Evolutionary conservation across 1,140 invertebrate genomes (phyloP).

Genomic region (Magallana gigas): DNA sequence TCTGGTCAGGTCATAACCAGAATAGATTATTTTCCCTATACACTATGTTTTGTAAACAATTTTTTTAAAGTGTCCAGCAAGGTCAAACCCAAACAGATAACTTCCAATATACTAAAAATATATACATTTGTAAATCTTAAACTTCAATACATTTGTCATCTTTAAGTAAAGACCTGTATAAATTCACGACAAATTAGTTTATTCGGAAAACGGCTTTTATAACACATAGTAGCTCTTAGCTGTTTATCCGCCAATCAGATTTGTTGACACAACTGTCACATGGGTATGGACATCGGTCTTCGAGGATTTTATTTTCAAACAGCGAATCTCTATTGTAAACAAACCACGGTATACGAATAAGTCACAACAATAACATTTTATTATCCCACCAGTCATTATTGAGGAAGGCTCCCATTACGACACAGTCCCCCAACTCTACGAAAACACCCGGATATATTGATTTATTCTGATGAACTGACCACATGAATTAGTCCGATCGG

Average conservation of each 20-base stretch:
- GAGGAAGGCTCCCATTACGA: background rate
- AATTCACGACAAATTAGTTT: too few relatives aligned
- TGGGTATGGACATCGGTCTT: background rate
- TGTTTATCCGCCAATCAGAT: background rate
- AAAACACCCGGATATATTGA: background rate
- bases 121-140: too few relatives aligned
- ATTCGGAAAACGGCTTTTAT: background rate
- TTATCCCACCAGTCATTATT: background rate
- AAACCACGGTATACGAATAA: background rate
- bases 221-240: background rate
- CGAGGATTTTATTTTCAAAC: conserved; percentile 1
- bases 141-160: too few relatives aligned
- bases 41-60: too few relatives aligned
- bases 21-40: too few relatives aligned
- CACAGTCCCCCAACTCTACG: background rate
- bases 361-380: conserved; percentile 23
- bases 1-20: too few relatives aligned
- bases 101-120: too few relatives aligned
- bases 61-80: too few relatives aligned
- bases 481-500: background rate
- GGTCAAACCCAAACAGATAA: too few relatives aligned
- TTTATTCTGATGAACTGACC: background rate
- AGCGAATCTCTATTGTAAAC: conserved; percentile 7
- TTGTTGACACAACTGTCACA: conserved; percentile 13
- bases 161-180: too few relatives aligned